Conservation (phyloP, 2,797 vertebrate species). For the Hydrolagus colliei region DNA sequence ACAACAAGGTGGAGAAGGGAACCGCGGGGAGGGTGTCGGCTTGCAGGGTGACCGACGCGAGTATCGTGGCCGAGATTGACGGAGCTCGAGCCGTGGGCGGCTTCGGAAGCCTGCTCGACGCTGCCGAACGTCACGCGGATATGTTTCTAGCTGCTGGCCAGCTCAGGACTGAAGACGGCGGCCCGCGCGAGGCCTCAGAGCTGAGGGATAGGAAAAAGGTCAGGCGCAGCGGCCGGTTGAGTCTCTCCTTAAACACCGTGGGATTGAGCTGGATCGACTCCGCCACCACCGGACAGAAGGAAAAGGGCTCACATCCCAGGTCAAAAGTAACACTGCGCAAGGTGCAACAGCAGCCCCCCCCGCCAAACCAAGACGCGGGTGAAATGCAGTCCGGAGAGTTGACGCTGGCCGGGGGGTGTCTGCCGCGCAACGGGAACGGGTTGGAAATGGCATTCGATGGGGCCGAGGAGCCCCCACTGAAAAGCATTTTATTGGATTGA, state of each 20-base stretch:
- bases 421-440: not conserved
- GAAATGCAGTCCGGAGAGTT: not conserved
- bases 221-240: conserved; percentile 1
- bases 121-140: not conserved
- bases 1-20: not conserved
- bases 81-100: too few relatives aligned
- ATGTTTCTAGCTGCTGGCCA: not conserved
- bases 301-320: not conserved
- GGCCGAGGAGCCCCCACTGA: not conserved
- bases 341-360: not conserved
- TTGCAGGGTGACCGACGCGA: not conserved
- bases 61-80: not conserved
- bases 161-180: not conserved
- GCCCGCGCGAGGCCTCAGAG: too few relatives aligned
- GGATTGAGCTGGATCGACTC: conserved; percentile 10
- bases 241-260: not conserved
- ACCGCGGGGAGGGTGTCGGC: too few relatives aligned
- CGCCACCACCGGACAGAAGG: not conserved
- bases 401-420: not conserved
- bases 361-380: not conserved
- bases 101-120: not conserved
- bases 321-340: not conserved
- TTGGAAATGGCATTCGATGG: not conserved
- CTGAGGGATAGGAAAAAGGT: not conserved
- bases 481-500: not conserved